Evolutionary conservation across 2,888 invertebrate species (phyloP), one percentile per base, ranked within the genome.

Genomic region (Muschampia plurimacula): DNA sequence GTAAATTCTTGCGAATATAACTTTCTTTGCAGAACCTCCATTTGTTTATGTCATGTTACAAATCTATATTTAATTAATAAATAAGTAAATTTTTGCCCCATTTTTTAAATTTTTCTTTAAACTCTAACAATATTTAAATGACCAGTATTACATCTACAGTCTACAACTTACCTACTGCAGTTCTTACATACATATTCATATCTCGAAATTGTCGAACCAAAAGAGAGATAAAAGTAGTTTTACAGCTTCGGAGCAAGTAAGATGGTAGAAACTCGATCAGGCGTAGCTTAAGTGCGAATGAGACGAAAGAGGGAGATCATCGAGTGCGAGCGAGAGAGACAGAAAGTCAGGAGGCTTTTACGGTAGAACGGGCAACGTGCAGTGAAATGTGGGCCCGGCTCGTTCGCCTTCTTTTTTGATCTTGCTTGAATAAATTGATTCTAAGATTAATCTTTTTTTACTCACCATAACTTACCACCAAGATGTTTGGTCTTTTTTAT

Each of bases 361-460:
- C 93, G 93, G 94, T 93, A 92, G 94, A 94, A 85, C 87, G 89
- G 91, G 88, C 92, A 91, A 86, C 91, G 86, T 84, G 86, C 89
- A 92, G 92, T 84, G 91, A 93, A 93, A 94, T 93, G 93, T 89
- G 89, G 92, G 86, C 86, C 85, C 89, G 83, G 82, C 78, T 76
- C 79, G 86, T 83, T 88, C 83, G 89, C 89, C 88, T 90, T 87
- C 86, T 89, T 91, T 90, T 93, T 91, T 87, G 89, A 92, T 89
- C 91, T 89, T 89, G 91, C 89, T 89, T 89, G 90, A 92, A 92
- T 93, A 93, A 93, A 93, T 93, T 93, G 93, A 93, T 92, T 92
- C 86, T 89, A 84, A 92, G 91, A 91, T 91, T 90, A 91, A 90
- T 90, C 88, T 93, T 91, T 90, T 78, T 90, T 87, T 89, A 85